Evolutionary conservation across 2,113 vertebrate species (phyloP), one percentile per base, ranked within the genome.

Genomic region (Bubalus kerabau): DNA sequence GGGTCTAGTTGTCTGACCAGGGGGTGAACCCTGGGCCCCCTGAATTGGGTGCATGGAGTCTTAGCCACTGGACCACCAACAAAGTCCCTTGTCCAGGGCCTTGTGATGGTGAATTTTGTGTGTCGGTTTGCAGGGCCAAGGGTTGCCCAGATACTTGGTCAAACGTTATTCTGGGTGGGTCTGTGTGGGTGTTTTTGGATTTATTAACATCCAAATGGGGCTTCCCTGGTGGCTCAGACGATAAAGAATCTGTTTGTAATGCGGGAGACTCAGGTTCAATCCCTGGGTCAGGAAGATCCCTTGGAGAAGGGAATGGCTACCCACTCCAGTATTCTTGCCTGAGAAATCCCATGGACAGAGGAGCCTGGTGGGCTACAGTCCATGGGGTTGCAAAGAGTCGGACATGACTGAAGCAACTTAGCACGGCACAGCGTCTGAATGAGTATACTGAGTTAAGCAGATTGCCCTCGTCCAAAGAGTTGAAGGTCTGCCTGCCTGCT

Each of bases 261-360:
- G 67, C 0, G 0, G 10, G 71, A 76, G 71, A 76, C 71, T 76
- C 2, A 0, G 71, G 23, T 76, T 76, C 1, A 1, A 40, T 76
- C 71, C 71, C 36, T 26, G 36, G 71, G 11, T 43, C 71, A 43
- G 36, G 36, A 76, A 76, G 71, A 74, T 76, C 0, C 21, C 36
- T 21, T 43, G 36, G 36, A 74, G 36, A 43, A 76, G 71, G 23
- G 36, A 74, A 43, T 6, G 71, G 36, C 71, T 24, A 76, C 36
- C 23, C 36, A 26, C 71, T 76, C 36, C 36, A 76, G 36, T 26
- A 26, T 43, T 74, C 36, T 14, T 43, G 71, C 12, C 23, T 76
- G 71, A 43, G 36, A 26, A 76, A 14, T 5, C 36, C 71, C 23
- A 26, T 43, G 71, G 21, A 40, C 71, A 43, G 36, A 74, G 71